phyloP scores from a whole-genome alignment of 1,140 invertebrate genomes.

The Linepithema humile region DNA sequence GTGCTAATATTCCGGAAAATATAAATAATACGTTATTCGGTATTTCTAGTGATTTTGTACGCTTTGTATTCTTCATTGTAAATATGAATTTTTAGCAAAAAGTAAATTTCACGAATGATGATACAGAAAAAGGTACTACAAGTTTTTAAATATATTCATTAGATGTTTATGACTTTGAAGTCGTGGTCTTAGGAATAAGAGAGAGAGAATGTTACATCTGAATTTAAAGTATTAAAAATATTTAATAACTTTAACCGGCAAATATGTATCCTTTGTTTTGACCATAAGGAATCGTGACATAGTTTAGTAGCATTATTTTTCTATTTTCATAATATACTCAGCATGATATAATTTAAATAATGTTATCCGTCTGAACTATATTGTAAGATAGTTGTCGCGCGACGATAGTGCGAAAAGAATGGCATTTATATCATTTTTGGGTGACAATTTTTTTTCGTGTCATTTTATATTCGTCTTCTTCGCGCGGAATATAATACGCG shows the following conservation, averaged over 20 bases:
- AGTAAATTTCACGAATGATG: background rate
- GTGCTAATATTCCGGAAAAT: background rate
- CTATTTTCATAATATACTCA: constrained; percentile 11
- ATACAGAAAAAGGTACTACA: background rate
- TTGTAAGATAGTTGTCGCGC: background rate
- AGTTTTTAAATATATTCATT: background rate
- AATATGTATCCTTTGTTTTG: background rate
- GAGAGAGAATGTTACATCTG: background rate
- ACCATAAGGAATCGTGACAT: constrained; percentile 17
- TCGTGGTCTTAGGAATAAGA: background rate
- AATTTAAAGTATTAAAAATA: constrained; percentile 5
- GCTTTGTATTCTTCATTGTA: background rate
- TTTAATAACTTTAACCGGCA: background rate
- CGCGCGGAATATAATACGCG: constrained; percentile 57
- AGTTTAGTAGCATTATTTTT: constrained; percentile 25
- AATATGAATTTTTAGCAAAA: background rate
- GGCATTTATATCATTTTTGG: constrained; percentile 1
- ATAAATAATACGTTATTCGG: background rate
- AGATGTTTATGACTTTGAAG: background rate
- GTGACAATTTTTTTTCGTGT: constrained; percentile 36
- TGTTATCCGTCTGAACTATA: constrained; percentile 10
- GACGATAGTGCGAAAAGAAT: background rate
- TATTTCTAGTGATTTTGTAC: background rate
- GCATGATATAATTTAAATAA: constrained; percentile 20
- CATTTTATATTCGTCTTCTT: constrained; percentile 49